Conservation (phyloP, 2,888 invertebrate species). For the Gasteruption jaculator region DNA sequence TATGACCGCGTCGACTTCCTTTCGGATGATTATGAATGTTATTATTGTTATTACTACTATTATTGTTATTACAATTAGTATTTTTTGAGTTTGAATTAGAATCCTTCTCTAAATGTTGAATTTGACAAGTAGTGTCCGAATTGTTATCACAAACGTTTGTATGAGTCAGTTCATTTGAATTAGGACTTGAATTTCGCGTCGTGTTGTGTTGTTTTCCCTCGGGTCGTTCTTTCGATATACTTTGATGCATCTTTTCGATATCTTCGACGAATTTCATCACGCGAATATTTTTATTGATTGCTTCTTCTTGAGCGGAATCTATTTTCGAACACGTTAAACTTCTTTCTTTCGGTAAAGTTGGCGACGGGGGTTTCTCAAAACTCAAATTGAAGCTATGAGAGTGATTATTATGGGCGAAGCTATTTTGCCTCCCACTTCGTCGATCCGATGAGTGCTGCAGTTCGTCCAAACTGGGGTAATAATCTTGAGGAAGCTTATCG, state of each 20-base stretch:
- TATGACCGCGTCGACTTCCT: no score
- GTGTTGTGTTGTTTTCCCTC: slow-evolving; percentile 38
- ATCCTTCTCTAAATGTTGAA: slow-evolving; percentile 33
- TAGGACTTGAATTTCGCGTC: slow-evolving; percentile 22
- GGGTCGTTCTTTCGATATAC: slow-evolving; percentile 43
- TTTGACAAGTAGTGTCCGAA: slow-evolving; percentile 22
- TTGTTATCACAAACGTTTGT: slow-evolving; percentile 25
- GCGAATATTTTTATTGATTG: slow-evolving; percentile 44
- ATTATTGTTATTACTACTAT: no score
- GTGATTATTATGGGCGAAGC: slow-evolving; percentile 39
- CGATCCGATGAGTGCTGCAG: slow-evolving; percentile 39
- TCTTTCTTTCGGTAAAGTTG: slow-evolving; percentile 37
- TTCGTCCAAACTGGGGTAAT: slow-evolving; percentile 49
- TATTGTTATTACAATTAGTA: no score
- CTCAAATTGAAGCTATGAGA: slow-evolving; percentile 33
- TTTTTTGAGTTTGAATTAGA: slow-evolving; percentile 26
- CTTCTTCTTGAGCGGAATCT: slow-evolving; percentile 43
- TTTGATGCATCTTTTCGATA: slow-evolving; percentile 54
- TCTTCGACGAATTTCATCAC: slow-evolving; percentile 52
- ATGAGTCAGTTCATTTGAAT: slow-evolving; percentile 30
- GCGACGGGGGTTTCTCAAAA: slow-evolving; percentile 43
- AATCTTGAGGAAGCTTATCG: slow-evolving; percentile 45
- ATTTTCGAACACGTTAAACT: slow-evolving; percentile 36
- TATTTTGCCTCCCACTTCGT: slow-evolving; percentile 40
- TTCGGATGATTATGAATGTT: no score